A percentile compares a stretch with the other conserved stretches of the same genome.
These are phyloP conservation scores for Pycnomerus fuliginosus DNA, from an alignment of 2,888 invertebrate species.

Conservation along the genomic window DNA sequence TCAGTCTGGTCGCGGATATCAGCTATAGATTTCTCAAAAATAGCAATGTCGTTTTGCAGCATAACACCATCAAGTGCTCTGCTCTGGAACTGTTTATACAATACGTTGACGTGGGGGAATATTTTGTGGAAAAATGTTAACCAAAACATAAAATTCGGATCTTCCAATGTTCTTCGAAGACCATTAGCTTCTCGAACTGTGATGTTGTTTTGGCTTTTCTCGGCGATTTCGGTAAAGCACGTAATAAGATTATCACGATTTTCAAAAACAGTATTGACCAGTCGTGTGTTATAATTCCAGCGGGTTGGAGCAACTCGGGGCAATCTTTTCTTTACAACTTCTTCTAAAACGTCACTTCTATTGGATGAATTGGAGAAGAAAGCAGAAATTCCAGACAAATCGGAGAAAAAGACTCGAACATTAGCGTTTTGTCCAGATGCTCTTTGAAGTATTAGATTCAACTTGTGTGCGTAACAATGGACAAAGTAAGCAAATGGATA, in stretches of 20 bases:
- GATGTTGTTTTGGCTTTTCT: conserved; percentile 15
- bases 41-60: background rate
- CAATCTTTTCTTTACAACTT: conserved; percentile 18
- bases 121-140: conserved; percentile 32
- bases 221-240: conserved; percentile 32
- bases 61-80: conserved; percentile 12
- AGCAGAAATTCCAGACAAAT: conserved; percentile 18
- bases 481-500: conserved; percentile 7
- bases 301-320: conserved; percentile 16
- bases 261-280: conserved; percentile 25
- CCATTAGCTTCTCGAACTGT: conserved; percentile 24
- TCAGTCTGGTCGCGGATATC: conserved; percentile 13
- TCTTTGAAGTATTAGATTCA: conserved; percentile 20
- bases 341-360: conserved; percentile 19
- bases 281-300: conserved; percentile 27
- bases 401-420: conserved; percentile 28
- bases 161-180: conserved; percentile 15
- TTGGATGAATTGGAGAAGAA: conserved; percentile 28
- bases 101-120: conserved; percentile 33
- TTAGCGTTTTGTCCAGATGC: conserved; percentile 4
- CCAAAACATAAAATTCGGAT: conserved; percentile 34
- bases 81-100: conserved; percentile 30
- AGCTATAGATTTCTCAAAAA: conserved; percentile 7
- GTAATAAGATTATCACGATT: conserved; percentile 29
- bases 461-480: conserved; percentile 9